Evolutionary conservation across 23 tunicate genomes (phyloP).

Genomic region (Styela clava): DNA sequence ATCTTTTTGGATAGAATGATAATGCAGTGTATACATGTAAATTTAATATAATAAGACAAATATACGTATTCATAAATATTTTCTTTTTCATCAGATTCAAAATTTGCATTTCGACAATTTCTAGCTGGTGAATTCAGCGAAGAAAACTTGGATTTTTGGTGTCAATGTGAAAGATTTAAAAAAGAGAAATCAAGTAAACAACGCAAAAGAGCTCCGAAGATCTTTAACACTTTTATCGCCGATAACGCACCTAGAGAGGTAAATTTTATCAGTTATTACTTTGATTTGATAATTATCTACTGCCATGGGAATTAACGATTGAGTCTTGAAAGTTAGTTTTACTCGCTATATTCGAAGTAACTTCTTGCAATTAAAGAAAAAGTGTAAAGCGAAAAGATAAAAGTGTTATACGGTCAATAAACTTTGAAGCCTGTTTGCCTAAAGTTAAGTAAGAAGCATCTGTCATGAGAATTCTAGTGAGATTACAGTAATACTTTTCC

Average conservation of each 20-base stretch:
- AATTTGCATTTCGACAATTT: slow-evolving; percentile 31
- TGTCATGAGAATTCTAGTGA: too few relatives aligned
- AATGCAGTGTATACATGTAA: too few relatives aligned
- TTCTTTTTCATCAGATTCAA: slow-evolving; percentile 19
- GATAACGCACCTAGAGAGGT: slow-evolving; percentile 44
- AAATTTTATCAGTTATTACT: background rate
- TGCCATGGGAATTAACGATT: background rate
- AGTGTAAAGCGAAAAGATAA: too few relatives aligned
- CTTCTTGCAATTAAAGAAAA: too few relatives aligned
- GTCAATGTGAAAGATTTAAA: slow-evolving; percentile 55
- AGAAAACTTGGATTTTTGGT: slow-evolving; percentile 63
- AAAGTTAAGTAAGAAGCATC: too few relatives aligned
- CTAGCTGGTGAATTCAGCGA: slow-evolving; percentile 54
- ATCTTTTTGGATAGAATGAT: too few relatives aligned
- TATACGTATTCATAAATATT: too few relatives aligned
- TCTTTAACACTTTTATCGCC: slow-evolving; percentile 32
- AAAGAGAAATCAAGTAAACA: slow-evolving; percentile 35
- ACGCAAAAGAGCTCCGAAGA: slow-evolving; percentile 36
- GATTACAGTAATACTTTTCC: too few relatives aligned
- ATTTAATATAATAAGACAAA: too few relatives aligned
- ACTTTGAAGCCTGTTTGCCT: too few relatives aligned
- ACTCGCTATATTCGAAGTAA: too few relatives aligned
- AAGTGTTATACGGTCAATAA: too few relatives aligned
- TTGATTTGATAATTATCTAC: background rate
- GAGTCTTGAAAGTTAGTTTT: background rate